Evolutionary conservation across 1,140 invertebrate species (phyloP), one percentile per base, ranked within the genome.

Genomic region (Hylyphantes graminicola): DNA sequence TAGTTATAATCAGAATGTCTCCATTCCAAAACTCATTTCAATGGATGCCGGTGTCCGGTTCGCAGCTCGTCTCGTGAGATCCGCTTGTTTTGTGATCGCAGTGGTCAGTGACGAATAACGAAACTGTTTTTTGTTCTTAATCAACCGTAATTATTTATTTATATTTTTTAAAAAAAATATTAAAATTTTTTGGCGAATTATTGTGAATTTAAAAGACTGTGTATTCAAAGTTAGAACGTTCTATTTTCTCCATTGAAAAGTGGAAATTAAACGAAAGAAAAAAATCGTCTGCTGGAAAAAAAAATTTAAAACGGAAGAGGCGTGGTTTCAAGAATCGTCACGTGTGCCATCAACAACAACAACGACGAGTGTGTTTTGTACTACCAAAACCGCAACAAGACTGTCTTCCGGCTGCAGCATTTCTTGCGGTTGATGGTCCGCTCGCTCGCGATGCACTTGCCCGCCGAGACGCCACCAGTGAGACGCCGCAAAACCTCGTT

Each of bases 291-390:
- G 35, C 35, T 35, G 1, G 35, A 35, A 2, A 1, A 35, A 35
- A 35, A 35, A 35, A n/a, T n/a, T n/a, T n/a, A n/a, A 73, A 74
- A 59, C 79, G 79, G 79, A 82, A 82, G 79, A 70, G 78, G 75
- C 75, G 75, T 79, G 77, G 65, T 79, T 54, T 54, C 7, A 63
- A 67, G 79, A 70, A 48, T 54, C 64, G 13, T 50, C 17, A 15
- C 50, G 48, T 68, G 70, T 59, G 79, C 79, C 78, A 65, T n/a
- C 50, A 19, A 57, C 57, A 51, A 48, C n/a, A 12, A 48, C 21
- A 55, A 19, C 19, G 13, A n/a, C 75, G 54, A 65, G 75, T 63
- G 7, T 57, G 64, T 54, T 55, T 54, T 65, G 21, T 63, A 35
- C 59, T 51, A 64, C 10, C 21, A 64, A 81, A 79, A 81, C 78